These are phyloP conservation scores for Orchesella cincta DNA, from an alignment of 1,140 invertebrate species.

Conservation along the genomic window DNA sequence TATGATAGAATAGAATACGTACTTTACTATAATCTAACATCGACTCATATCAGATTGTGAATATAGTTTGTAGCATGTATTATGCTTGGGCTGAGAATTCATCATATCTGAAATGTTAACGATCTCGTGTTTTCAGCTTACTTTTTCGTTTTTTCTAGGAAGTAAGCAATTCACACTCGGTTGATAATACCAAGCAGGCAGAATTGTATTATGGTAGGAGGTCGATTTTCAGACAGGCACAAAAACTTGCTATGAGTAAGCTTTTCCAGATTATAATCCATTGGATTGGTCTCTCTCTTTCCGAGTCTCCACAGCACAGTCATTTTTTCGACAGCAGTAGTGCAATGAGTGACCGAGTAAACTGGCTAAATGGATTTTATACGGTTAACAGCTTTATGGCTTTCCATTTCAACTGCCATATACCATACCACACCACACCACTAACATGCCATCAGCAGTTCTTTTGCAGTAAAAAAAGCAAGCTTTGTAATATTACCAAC, in stretches of 20 bases:
- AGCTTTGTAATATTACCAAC: no score
- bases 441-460: no score
- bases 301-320: background rate
- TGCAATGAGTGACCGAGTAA: slow-evolving; percentile 4
- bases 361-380: slow-evolving; percentile 13
- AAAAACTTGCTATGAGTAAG: background rate
- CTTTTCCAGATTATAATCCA: background rate
- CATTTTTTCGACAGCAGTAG: background rate
- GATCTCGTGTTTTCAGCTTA: slow-evolving; percentile 3
- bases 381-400: slow-evolving; percentile 11
- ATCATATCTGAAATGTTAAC: slow-evolving; percentile 2
- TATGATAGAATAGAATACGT: no score
- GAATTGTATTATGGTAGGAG: no score
- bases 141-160: background rate
- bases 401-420: no score
- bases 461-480: no score
- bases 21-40: no score
- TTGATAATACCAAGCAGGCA: background rate
- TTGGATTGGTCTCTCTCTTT: background rate
- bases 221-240: background rate
- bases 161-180: background rate
- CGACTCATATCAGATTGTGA: no score
- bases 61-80: no score
- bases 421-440: no score
- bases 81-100: no score